Percentiles rank a stretch among this genome's conserved stretches.
These are phyloP conservation scores for Matsumurasca onukii DNA, from an alignment of 1,140 invertebrate genomes.

Conservation along the genomic window DNA sequence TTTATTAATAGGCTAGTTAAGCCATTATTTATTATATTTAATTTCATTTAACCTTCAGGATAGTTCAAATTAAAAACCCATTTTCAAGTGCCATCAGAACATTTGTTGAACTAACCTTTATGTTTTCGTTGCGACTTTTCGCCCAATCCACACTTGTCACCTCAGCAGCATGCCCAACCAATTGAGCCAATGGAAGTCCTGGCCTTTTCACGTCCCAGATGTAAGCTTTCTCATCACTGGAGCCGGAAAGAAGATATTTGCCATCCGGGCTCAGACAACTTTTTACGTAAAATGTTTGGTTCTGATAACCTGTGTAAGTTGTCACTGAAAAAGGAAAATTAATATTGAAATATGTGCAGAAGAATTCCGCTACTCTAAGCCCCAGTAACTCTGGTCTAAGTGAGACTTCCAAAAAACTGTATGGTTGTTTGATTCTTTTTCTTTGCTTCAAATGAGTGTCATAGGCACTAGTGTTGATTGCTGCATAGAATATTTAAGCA, in stretches of 20 bases:
- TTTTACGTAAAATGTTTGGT: slow-evolving; percentile 81
- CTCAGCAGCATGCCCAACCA: slow-evolving; percentile 75
- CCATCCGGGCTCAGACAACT: slow-evolving; percentile 76
- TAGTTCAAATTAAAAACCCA: neutral
- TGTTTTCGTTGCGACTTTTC: slow-evolving; percentile 45
- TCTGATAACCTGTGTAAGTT: slow-evolving; percentile 64
- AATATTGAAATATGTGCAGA: neutral
- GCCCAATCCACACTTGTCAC: slow-evolving; percentile 85
- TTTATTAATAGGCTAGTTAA: neutral
- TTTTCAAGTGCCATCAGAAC: neutral
- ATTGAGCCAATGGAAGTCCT: slow-evolving; percentile 62
- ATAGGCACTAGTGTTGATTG: too few relatives aligned
- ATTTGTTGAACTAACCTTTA: slow-evolving; percentile 52
- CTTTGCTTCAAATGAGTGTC: too few relatives aligned
- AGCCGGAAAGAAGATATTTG: slow-evolving; percentile 77
- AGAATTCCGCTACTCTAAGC: too few relatives aligned
- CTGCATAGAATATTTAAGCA: too few relatives aligned
- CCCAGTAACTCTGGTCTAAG: too few relatives aligned
- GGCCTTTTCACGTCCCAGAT: slow-evolving; percentile 72
- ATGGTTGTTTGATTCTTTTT: too few relatives aligned
- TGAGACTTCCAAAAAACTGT: too few relatives aligned
- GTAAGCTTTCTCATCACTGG: slow-evolving; percentile 79
- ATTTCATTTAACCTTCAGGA: neutral
- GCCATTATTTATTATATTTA: neutral
- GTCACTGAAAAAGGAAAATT: slow-evolving; percentile 45